Percentiles rank a stretch among this genome's conserved stretches.
These are phyloP conservation scores for Halcyon malimbica DNA, from an alignment of 2,113 vertebrate species.

Conservation along the genomic window DNA sequence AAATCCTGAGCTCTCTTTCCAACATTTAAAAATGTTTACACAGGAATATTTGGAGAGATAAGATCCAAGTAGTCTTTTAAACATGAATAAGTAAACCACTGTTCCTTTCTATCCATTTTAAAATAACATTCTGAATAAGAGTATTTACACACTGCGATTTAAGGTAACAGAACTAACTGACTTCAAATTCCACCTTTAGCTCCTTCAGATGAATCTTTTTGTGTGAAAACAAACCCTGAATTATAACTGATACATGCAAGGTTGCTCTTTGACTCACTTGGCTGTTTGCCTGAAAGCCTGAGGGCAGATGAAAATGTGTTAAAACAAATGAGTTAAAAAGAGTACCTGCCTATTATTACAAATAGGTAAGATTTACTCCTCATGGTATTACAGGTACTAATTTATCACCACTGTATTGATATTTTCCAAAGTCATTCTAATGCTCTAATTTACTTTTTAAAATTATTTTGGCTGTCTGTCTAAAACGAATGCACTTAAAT, in stretches of 20 bases:
- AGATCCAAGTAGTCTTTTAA: not conserved
- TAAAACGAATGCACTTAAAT: not conserved
- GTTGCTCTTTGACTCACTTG: not conserved
- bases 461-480: not conserved
- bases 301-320: not conserved
- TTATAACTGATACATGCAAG: not conserved
- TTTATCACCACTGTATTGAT: not conserved
- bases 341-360: not conserved
- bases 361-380: not conserved
- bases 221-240: not conserved
- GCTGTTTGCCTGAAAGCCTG: not conserved
- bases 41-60: not conserved
- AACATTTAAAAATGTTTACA: not conserved
- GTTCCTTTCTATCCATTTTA: not conserved
- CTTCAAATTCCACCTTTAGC: not conserved
- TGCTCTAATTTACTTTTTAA: not conserved
- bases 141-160: not conserved
- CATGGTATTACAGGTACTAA: not conserved
- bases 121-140: not conserved
- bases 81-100: not conserved
- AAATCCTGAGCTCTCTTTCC: not conserved
- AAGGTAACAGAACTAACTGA: not conserved
- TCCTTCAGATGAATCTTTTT: not conserved
- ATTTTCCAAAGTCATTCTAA: not conserved
- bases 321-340: constrained; percentile 6